Evolutionary conservation across 2,888 invertebrate species (phyloP), one percentile per base, ranked within the genome.

Genomic region (Diplazon laetatorius): DNA sequence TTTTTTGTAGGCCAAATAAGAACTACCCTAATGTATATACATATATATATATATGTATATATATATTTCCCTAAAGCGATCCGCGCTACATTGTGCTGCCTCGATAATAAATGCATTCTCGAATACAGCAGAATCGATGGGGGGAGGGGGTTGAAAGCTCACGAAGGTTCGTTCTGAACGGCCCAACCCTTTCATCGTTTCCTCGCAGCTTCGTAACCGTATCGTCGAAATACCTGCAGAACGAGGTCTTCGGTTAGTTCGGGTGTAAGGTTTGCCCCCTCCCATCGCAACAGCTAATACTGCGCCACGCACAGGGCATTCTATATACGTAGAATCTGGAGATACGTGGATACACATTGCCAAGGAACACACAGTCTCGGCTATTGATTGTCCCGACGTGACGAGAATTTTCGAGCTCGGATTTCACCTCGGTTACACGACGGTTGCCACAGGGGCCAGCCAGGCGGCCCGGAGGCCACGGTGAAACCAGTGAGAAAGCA

Each of bases 311-410:
- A n/a, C n/a, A 65, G 35, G 20, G 65, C 44, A 57, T 55, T 68
- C 35, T 48, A 42, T 75, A 72, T 30, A n/a, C 57, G 57, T 48
- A 50, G 37, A 66, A 35, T 63, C 66, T 62, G 48, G 50, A 69
- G 18, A 25, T 72, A 82, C 84, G 84, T 81, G 85, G 82, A 85
- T 85, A 87, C 82, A 85, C 87, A 84, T 83, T 84, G 81, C 80
- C 78, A 78, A 78, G 82, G 74, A 84, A 82, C 80, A 78, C 80
- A 59, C 62, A 68, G 70, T 82, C 80, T n/a, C n/a, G n/a, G 77
- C 83, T 87, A 87, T 87, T 85, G 87, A 87, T 87, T 86, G 85
- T 84, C 83, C 69, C 79, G 83, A 85, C 87, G 85, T 85, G 83
- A 79, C 74, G 76, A 52, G 86, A 87, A 87, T 87, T n/a, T 78